phyloP scores from a whole-genome alignment of 2,797 vertebrate species.

The Chiroxiphia lanceolata region DNA sequence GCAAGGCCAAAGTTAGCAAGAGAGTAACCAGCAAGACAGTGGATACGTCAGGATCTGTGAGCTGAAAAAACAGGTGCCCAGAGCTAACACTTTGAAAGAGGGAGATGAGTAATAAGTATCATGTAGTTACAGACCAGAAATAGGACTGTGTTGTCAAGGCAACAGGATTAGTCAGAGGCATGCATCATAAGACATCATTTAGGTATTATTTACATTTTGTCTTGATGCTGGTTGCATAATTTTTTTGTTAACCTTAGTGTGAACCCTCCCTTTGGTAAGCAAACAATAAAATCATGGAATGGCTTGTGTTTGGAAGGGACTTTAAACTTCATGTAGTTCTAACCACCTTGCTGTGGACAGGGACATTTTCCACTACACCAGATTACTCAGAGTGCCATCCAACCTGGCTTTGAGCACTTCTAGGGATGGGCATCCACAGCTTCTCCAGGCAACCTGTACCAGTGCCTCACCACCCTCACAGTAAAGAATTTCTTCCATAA shows the following conservation, averaged over 20 bases:
- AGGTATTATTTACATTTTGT: neutral
- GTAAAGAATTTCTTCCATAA: neutral
- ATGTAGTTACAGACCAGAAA: neutral
- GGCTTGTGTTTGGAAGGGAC: neutral
- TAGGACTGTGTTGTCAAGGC: neutral
- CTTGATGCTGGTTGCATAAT: neutral
- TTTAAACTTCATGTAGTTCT: neutral
- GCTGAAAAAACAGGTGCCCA: neutral
- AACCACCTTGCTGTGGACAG: neutral
- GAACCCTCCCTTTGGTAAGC: neutral
- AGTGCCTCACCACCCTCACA: neutral
- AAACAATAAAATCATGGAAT: neutral
- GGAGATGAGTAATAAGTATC: neutral
- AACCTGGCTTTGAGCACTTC: neutral
- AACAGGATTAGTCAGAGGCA: neutral
- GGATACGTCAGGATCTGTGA: neutral
- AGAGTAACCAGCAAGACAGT: neutral
- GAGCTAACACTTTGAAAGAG: neutral
- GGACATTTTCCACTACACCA: neutral
- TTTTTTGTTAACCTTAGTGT: neutral
- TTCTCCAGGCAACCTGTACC: neutral
- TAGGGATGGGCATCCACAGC: neutral
- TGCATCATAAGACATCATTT: neutral
- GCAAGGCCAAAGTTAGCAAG: neutral
- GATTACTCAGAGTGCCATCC: neutral